Evolutionary conservation across 2,797 vertebrate genomes (phyloP).

Genomic region (Clarias platycephalus): DNA sequence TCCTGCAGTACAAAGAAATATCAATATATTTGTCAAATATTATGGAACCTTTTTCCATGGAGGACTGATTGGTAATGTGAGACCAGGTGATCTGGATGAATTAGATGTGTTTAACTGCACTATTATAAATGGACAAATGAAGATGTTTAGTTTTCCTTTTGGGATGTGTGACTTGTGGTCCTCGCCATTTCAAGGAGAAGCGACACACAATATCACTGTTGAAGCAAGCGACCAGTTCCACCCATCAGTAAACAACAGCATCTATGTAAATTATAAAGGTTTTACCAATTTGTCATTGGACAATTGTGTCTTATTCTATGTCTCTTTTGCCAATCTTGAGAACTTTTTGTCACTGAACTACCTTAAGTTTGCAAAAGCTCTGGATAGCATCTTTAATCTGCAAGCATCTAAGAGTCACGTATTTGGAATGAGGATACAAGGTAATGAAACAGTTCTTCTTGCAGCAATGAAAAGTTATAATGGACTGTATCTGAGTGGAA

Average conservation of each 20-base stretch:
- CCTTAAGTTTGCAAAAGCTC: constrained; percentile 75
- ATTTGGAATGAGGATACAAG: constrained; percentile 74
- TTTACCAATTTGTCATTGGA: constrained; percentile 77
- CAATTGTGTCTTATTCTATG: constrained; percentile 75
- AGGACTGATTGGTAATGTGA: constrained; percentile 73
- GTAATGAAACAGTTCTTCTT: constrained; percentile 70
- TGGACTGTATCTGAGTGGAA: constrained; percentile 72
- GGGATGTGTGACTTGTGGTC: constrained; percentile 77
- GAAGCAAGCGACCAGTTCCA: constrained; percentile 74
- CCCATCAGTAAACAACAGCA: constrained; percentile 74
- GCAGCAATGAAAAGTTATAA: constrained; percentile 76
- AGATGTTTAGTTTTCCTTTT: constrained; percentile 73
- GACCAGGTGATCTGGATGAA: constrained; percentile 73
- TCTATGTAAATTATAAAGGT: constrained; percentile 77
- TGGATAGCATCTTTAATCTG: constrained; percentile 76
- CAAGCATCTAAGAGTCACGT: constrained; percentile 78
- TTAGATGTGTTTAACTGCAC: constrained; percentile 70
- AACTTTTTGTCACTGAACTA: constrained; percentile 75
- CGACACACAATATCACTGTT: constrained; percentile 76
- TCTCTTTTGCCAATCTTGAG: constrained; percentile 66
- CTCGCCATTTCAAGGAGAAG: constrained; percentile 72
- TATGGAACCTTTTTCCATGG: constrained; percentile 76
- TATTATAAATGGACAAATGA: constrained; percentile 67
- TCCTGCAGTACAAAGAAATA: constrained; percentile 67
- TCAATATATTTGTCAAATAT: constrained; percentile 79